Base-by-base conservation (phyloP, 2,113 vertebrate genomes). In the Cathartes aura region DNA sequence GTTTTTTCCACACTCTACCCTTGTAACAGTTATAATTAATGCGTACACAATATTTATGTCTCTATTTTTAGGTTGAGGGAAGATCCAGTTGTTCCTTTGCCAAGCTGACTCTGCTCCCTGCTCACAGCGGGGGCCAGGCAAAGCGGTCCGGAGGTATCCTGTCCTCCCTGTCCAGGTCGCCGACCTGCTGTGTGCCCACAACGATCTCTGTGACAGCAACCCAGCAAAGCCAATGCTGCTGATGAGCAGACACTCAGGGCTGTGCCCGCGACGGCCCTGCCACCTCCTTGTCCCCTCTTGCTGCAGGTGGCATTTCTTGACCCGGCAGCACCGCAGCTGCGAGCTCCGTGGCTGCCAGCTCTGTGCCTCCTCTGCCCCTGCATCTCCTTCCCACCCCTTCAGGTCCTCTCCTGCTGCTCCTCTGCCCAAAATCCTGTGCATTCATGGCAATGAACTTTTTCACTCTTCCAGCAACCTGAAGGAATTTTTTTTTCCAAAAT, bases 211-310 rank as follows among this genome's bases (percentile, higher is more conserved):
- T 13, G 50, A 62, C 9, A 58, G 47, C 45, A 60, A 32, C 12
- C 10, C 72, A 75, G 52, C 32, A 45, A 63, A 70, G n/a, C 12
- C 32, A 6, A 1, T 3, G 34, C 13, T n/a, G 55, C 40, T 22
- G 66, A 6, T 11, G 53, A 55, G 53, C 36, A 53, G 52, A 48
- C 19, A 19, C 29, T 9, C 45, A 26, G 55, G 38, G 38, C 58
- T 36, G 6, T 60, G 30, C 14, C 17, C 0, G 0, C 0, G 9
- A 29, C 0, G 1, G 0, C 50, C 16, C 34, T n/a, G 23, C 12
- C 0, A 0, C 40, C 42, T 48, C 36, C 9, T 12, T 20, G 40
- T 68, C 45, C 16, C 11, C 11, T 78, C 36, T 21, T 1, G 0
- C 26, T 62, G 48, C 43, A 59, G 0, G 0, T 22, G 60, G 23